Base-by-base conservation (phyloP, 1,140 invertebrate species). In the Diuraphis noxia region DNA sequence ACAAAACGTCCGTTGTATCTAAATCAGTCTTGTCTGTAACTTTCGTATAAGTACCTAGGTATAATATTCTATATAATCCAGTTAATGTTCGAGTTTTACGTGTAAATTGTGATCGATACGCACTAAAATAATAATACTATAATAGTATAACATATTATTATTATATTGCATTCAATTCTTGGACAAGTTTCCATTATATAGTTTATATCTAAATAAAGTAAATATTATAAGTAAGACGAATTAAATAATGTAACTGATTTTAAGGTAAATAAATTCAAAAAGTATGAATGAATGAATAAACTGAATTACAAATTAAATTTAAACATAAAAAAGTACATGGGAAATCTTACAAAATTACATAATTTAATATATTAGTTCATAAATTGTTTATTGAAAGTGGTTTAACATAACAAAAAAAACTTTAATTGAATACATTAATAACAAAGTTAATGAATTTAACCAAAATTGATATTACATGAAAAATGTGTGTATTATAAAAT, bases 41-140 rank as follows among this genome's bases (percentile, higher is more conserved):
- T 49, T 85, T 85, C 43, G 36, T 40, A n/a, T n/a, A n/a, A n/a
- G n/a, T n/a, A n/a, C n/a, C n/a, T n/a, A 23, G 34, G 9, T 40
- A 81, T 25, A 81, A 81, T 81, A 36, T 79, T 79, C 34, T 79
- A 84, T 84, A 84, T n/a, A 84, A 84, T 41, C 81, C 40, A 6
- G 81, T 84, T 84, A 41, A 84, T 40, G 25, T 43, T 84, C 25
- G 40, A 30, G 8, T 81, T 23, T 38, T 38, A 25, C 38, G 10
- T 81, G 21, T 38, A n/a, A n/a, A n/a, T n/a, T n/a, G n/a, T n/a
- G 25, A 38, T 81, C 36, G 19, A 81, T 30, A 38, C 36, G 21
- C 1, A 36, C 17, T 10, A n/a, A n/a, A n/a, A n/a, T n/a, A n/a
- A n/a, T n/a, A n/a, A n/a, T n/a, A n/a, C n/a, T n/a, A n/a, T n/a